phyloP scores from a whole-genome alignment of 2,113 vertebrate genomes.

The Pluvialis apricaria region DNA sequence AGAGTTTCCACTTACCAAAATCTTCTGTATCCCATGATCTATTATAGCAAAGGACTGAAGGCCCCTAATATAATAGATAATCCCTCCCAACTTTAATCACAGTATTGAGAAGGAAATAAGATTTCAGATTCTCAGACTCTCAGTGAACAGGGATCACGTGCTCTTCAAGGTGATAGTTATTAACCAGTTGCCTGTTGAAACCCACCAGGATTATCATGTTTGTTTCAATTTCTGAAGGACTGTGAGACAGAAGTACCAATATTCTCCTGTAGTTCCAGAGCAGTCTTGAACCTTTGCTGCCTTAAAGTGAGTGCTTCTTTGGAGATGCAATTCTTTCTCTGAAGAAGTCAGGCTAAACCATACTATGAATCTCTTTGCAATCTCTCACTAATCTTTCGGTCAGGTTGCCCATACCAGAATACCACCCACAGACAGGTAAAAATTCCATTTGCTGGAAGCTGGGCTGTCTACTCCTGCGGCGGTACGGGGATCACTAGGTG shows the following conservation, averaged over 20 bases:
- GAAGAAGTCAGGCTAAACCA: not conserved
- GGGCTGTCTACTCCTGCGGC: not conserved
- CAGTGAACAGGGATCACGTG: rapidly evolving
- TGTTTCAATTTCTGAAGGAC: not conserved
- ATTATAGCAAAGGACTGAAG: not conserved
- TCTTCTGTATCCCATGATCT: not conserved
- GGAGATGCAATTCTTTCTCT: not conserved
- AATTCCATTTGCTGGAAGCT: not conserved
- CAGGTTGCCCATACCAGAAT: not conserved
- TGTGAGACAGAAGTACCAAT: not conserved
- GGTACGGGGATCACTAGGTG: not conserved
- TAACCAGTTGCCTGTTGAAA: not conserved
- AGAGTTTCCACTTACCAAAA: not conserved
- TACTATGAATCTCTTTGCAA: not conserved
- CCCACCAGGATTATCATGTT: not conserved
- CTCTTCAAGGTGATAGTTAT: not conserved
- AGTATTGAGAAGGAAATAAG: not conserved
- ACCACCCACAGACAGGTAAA: not conserved
- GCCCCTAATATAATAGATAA: rapidly evolving
- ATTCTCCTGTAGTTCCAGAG: not conserved
- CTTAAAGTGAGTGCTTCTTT: not conserved
- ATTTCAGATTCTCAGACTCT: not conserved
- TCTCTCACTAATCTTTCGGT: not conserved
- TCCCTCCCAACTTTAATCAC: not conserved
- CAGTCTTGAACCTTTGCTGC: not conserved